phyloP scores from a whole-genome alignment of 2,888 invertebrate genomes.

The Mesochorus sp. region DNA sequence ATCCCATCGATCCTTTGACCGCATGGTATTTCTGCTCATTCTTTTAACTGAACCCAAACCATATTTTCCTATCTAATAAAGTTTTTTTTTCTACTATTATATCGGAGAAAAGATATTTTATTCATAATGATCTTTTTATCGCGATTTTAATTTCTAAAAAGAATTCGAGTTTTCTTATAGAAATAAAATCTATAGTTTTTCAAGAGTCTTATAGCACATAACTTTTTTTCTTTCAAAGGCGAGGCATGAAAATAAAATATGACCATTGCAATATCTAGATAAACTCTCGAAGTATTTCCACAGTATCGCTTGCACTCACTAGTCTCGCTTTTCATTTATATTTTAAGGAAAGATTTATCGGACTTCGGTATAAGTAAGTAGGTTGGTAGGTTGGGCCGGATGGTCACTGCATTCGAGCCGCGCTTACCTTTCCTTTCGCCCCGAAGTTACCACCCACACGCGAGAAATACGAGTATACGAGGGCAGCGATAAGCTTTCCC shows the following conservation, averaged over 20 bases:
- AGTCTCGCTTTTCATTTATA: constrained; percentile 31
- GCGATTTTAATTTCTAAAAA: too few relatives aligned
- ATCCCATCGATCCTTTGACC: not conserved
- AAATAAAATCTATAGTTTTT: too few relatives aligned
- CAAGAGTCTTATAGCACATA: too few relatives aligned
- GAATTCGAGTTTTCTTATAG: too few relatives aligned
- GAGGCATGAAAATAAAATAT: too few relatives aligned
- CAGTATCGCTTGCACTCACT: not conserved
- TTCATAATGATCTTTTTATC: too few relatives aligned
- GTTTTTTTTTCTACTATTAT: too few relatives aligned
- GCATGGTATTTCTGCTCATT: not conserved
- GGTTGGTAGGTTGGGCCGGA: constrained; percentile 49
- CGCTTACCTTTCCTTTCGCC: constrained; percentile 16
- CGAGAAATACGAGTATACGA: constrained; percentile 11
- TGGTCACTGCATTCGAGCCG: constrained; percentile 4
- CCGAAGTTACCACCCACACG: constrained; percentile 39
- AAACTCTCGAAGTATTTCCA: not conserved
- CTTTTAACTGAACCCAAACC: too few relatives aligned
- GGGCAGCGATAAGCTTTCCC: constrained; percentile 32
- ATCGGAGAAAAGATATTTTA: too few relatives aligned
- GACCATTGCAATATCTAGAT: not conserved
- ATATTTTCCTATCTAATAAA: too few relatives aligned
- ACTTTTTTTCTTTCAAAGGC: too few relatives aligned
- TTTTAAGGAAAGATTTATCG: constrained; percentile 42
- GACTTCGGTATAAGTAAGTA: constrained; percentile 36